phyloP scores from a whole-genome alignment of 1,140 invertebrate genomes.

The Drosophila ogumai region DNA sequence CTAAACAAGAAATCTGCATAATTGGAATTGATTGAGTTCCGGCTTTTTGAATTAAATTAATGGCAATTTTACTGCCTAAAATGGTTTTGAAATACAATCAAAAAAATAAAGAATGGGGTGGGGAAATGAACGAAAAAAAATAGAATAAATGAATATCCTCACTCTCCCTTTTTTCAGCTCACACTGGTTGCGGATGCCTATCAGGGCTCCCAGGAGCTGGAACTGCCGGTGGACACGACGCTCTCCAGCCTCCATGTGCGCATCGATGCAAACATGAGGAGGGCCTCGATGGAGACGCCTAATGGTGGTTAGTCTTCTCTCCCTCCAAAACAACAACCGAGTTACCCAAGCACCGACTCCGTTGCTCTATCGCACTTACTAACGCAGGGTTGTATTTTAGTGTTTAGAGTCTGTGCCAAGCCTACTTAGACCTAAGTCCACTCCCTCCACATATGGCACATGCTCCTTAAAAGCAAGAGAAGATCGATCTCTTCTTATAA shows the following conservation, averaged over 20 bases:
- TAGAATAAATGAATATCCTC: not conserved
- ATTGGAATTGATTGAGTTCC: constrained; percentile 1
- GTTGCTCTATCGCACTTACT: constrained; percentile 49
- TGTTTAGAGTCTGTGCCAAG: constrained; percentile 52
- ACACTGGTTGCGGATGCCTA: constrained; percentile 78
- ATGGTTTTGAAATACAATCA: not conserved
- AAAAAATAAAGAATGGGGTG: not conserved
- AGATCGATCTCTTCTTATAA: not conserved
- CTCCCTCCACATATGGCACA: constrained; percentile 19
- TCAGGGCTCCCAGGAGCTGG: constrained; percentile 76
- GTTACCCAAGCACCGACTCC: constrained; percentile 41
- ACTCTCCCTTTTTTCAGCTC: constrained; percentile 51
- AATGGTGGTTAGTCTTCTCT: constrained; percentile 81
- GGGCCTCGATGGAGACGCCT: constrained; percentile 79
- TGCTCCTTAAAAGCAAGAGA: constrained; percentile 8
- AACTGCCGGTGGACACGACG: constrained; percentile 80
- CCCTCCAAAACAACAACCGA: constrained; percentile 9
- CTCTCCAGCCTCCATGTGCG: constrained; percentile 80
- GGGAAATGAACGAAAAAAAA: too few relatives aligned
- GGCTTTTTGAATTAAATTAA: constrained; percentile 3
- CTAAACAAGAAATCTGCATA: constrained; percentile 13
- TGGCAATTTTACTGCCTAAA: not conserved
- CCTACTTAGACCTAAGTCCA: constrained; percentile 43
- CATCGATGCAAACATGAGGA: constrained; percentile 78
- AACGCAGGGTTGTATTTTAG: constrained; percentile 57